These are phyloP conservation scores for Ceriagrion tenellum DNA, from an alignment of 2,888 invertebrate genomes.

Conservation along the genomic window DNA sequence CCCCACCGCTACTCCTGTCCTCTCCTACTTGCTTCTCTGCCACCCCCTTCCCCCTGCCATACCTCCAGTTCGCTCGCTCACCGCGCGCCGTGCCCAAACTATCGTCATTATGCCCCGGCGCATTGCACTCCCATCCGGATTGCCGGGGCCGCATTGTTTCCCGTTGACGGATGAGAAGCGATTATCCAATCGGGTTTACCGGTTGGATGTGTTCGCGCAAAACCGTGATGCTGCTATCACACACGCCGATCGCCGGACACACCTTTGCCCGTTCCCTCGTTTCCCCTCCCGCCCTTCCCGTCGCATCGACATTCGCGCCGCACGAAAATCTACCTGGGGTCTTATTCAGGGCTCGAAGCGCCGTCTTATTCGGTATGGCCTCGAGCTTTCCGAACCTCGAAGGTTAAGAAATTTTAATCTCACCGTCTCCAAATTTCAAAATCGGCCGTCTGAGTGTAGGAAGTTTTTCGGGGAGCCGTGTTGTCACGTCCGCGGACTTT, in stretches of 20 bases:
- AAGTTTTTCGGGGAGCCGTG: too few species aligned
- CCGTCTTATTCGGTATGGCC: too few species aligned
- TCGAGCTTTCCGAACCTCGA: too few species aligned
- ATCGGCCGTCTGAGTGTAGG: too few species aligned
- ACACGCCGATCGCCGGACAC: slow-evolving; percentile 23
- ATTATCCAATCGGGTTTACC: slow-evolving; percentile 58
- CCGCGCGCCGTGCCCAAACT: slow-evolving; percentile 22
- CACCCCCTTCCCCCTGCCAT: background rate
- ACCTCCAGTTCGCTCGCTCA: background rate
- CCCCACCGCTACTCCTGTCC: too few species aligned
- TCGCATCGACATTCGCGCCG: background rate
- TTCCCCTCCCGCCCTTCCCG: background rate
- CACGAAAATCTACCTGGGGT: background rate
- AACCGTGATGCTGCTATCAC: slow-evolving; percentile 50
- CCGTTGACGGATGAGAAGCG: slow-evolving; percentile 58
- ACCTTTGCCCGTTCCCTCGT: background rate
- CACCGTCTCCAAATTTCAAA: too few species aligned
- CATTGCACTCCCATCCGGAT: slow-evolving; percentile 27
- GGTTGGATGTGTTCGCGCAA: slow-evolving; percentile 62
- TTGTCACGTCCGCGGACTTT: too few species aligned
- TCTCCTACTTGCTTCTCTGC: too few species aligned
- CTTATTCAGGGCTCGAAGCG: too few species aligned
- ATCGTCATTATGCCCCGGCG: slow-evolving; percentile 52
- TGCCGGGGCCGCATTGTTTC: slow-evolving; percentile 41
- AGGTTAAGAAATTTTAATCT: too few species aligned